Conservation (phyloP, 2,888 invertebrate genomes). For the Caradrina kadenii region DNA sequence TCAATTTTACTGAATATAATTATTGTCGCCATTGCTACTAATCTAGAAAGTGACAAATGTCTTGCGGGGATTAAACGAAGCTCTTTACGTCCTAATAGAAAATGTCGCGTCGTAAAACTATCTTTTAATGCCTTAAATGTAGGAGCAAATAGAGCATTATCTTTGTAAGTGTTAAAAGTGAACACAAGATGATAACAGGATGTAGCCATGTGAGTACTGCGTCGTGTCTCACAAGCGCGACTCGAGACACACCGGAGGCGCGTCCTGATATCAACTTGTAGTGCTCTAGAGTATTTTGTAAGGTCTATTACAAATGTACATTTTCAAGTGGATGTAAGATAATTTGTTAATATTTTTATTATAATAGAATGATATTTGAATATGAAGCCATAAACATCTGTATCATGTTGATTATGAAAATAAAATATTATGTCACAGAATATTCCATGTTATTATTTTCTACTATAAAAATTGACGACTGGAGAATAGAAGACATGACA, state of each 20-base stretch:
- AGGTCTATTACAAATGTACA: constrained; percentile 89
- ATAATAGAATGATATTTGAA: constrained; percentile 89
- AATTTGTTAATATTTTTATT: constrained; percentile 91
- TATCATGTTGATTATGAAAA: constrained; percentile 89
- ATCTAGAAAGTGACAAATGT: constrained; percentile 71
- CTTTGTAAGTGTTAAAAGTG: constrained; percentile 80
- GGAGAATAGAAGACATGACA: no score
- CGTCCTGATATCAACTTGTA: constrained; percentile 73
- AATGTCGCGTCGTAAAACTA: constrained; percentile 70
- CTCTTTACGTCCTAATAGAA: constrained; percentile 72
- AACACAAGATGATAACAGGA: constrained; percentile 74
- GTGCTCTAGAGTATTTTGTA: constrained; percentile 85
- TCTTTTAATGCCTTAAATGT: constrained; percentile 79
- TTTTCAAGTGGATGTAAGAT: constrained; percentile 90
- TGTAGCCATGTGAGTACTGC: constrained; percentile 10
- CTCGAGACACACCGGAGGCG: constrained; percentile 6
- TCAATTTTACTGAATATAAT: constrained; percentile 70
- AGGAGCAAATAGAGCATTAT: constrained; percentile 79
- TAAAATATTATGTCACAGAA: constrained; percentile 85
- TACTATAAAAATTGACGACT: not conserved
- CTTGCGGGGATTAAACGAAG: constrained; percentile 74
- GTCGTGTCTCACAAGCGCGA: not conserved
- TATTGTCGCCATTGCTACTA: constrained; percentile 68
- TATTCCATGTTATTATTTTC: constrained; percentile 1
- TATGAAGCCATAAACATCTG: constrained; percentile 90